A percentile compares a stretch with the other conserved stretches of the same genome.
Conservation (phyloP, 1,140 invertebrate species). For the Drosophila quadrilineata region DNA sequence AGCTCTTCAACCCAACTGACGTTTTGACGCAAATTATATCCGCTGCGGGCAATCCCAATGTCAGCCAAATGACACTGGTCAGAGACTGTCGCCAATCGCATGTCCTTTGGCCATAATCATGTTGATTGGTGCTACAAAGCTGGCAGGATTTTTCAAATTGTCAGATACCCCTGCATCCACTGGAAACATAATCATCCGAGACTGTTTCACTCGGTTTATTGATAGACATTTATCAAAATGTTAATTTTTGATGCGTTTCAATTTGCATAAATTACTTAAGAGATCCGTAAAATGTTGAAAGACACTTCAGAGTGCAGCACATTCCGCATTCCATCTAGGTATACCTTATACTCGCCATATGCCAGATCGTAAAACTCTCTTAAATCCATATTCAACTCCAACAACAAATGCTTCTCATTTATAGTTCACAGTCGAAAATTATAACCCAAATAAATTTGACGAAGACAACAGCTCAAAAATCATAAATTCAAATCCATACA, state of each 20-base stretch:
- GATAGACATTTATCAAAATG: no score
- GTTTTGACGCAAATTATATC: constrained; percentile 74
- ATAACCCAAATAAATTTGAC: constrained; percentile 26
- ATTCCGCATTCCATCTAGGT: neutral
- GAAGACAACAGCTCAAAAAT: constrained; percentile 76
- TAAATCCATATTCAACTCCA: constrained; percentile 92
- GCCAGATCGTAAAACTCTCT: neutral
- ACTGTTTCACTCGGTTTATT: constrained; percentile 83
- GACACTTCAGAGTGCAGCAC: neutral
- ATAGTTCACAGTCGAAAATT: constrained; percentile 32
- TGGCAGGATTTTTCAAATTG: constrained; percentile 20
- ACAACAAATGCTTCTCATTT: constrained; percentile 85
- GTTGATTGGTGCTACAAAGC: constrained; percentile 50
- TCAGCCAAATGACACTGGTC: constrained; percentile 9
- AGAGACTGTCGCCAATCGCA: no score
- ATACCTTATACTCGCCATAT: no score
- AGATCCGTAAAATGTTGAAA: neutral
- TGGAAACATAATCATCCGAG: no score
- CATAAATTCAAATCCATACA: constrained; percentile 63
- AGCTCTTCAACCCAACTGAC: constrained; percentile 68
- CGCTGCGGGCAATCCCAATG: constrained; percentile 48
- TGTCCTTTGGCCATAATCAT: constrained; percentile 47
- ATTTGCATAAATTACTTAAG: constrained; percentile 9
- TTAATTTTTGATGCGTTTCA: constrained; percentile 5
- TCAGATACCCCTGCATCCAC: no score